These are phyloP conservation scores for Uria aalge DNA, from an alignment of 2,113 vertebrate genomes.

Conservation along the genomic window DNA sequence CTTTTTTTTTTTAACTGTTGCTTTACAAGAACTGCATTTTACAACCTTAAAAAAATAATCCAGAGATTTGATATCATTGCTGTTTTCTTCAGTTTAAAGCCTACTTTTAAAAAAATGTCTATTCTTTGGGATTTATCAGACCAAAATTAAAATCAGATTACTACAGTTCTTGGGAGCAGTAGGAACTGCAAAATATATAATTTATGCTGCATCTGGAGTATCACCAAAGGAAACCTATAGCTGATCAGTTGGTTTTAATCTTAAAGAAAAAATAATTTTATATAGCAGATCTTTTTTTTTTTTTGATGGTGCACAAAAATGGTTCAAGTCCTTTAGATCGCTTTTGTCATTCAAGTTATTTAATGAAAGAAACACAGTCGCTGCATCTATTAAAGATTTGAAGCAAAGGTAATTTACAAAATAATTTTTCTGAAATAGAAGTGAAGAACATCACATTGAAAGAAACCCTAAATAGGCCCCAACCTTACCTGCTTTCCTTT, in stretches of 20 bases:
- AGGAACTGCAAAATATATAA: background rate
- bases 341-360: background rate
- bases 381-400: background rate
- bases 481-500: background rate
- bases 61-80: background rate
- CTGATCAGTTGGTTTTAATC: background rate
- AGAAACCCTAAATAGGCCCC: background rate
- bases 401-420: background rate
- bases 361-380: background rate
- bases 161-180: background rate
- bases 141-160: background rate
- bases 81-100: background rate
- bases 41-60: background rate
- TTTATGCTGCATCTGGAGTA: background rate
- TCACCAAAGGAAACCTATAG: background rate
- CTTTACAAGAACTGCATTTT: background rate
- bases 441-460: background rate
- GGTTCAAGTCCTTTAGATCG: background rate
- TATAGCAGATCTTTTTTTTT: background rate
- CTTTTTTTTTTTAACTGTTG: background rate
- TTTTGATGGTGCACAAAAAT: background rate
- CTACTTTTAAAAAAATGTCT: background rate
- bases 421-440: background rate
- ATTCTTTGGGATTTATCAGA: background rate
- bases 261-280: background rate